Evolutionary conservation across 1,140 invertebrate species (phyloP).

Genomic region (Formica exsecta): DNA sequence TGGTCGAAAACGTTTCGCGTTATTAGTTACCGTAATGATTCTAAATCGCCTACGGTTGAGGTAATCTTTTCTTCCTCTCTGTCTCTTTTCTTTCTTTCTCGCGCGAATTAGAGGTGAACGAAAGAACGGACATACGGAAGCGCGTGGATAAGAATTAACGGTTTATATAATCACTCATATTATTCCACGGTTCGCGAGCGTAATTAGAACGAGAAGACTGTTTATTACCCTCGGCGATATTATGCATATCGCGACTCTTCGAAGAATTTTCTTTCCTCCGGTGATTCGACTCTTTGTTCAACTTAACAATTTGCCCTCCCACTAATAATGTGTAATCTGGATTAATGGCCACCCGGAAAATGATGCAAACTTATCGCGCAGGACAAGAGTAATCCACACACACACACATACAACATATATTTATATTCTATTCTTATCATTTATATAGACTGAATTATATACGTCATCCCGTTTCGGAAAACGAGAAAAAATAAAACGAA

Average conservation of each 20-base stretch:
- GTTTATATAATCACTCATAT: slow-evolving; percentile 63
- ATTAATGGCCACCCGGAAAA: slow-evolving; percentile 48
- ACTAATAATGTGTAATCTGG: slow-evolving; percentile 41
- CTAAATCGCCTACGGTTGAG: neutral
- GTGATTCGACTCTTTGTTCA: slow-evolving; percentile 41
- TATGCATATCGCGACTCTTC: neutral
- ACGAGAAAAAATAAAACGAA: no score
- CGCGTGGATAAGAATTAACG: slow-evolving; percentile 43
- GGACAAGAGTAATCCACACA: neutral
- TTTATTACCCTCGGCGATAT: slow-evolving; percentile 51
- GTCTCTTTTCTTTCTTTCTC: neutral
- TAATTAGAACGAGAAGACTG: slow-evolving; percentile 62
- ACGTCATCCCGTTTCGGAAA: neutral
- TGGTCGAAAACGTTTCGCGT: slow-evolving; percentile 48
- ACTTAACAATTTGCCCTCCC: slow-evolving; percentile 24
- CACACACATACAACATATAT: neutral
- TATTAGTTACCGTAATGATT: slow-evolving; percentile 51
- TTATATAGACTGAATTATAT: neutral
- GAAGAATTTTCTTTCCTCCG: neutral
- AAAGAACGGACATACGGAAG: slow-evolving; percentile 43
- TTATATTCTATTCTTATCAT: neutral
- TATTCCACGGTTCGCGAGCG: slow-evolving; percentile 48
- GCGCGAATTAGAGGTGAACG: slow-evolving; percentile 19
- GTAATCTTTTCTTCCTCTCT: neutral
- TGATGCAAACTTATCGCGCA: slow-evolving; percentile 1